Percentiles rank a stretch among this genome's conserved stretches.
phyloP scores from a whole-genome alignment of 2,888 invertebrate genomes.

The Eilema sororculum region DNA sequence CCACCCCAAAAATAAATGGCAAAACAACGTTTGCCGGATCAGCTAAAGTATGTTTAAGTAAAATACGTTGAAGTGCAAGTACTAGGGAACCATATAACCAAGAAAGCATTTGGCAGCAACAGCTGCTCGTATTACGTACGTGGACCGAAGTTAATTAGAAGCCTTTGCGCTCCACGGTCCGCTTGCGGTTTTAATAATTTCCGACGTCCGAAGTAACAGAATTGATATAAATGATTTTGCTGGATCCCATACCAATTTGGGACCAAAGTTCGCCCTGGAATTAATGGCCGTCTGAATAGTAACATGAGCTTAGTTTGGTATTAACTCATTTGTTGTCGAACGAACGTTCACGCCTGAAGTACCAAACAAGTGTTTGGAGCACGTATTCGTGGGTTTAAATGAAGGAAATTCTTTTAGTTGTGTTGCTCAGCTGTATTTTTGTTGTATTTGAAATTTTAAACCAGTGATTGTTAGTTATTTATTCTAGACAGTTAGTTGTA shows the following conservation, averaged over 20 bases:
- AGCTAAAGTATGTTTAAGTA: not conserved
- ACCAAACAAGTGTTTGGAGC: constrained; percentile 48
- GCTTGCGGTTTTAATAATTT: constrained; percentile 80
- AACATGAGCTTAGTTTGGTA: constrained; percentile 48
- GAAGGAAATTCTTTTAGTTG: constrained; percentile 42
- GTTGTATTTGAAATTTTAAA: constrained; percentile 29
- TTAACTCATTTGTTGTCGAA: constrained; percentile 54
- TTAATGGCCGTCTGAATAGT: constrained; percentile 58
- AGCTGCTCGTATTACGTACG: constrained; percentile 66
- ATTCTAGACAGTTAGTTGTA: not conserved
- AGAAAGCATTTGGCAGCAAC: constrained; percentile 67
- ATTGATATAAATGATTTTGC: constrained; percentile 76
- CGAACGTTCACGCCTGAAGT: constrained; percentile 56
- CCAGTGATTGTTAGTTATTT: constrained; percentile 17
- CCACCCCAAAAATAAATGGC: too few relatives aligned
- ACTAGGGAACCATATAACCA: constrained; percentile 51
- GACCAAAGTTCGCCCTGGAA: constrained; percentile 48
- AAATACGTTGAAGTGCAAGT: constrained; percentile 16
- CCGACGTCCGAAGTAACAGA: constrained; percentile 65
- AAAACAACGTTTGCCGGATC: too few relatives aligned
- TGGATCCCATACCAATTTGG: constrained; percentile 62
- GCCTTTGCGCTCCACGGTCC: constrained; percentile 63
- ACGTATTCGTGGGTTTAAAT: constrained; percentile 43
- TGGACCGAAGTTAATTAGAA: constrained; percentile 80
- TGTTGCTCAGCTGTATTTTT: constrained; percentile 28